Evolutionary conservation across 2,113 vertebrate genomes (phyloP).

Genomic region (Sterrhoptilus dennistouni): DNA sequence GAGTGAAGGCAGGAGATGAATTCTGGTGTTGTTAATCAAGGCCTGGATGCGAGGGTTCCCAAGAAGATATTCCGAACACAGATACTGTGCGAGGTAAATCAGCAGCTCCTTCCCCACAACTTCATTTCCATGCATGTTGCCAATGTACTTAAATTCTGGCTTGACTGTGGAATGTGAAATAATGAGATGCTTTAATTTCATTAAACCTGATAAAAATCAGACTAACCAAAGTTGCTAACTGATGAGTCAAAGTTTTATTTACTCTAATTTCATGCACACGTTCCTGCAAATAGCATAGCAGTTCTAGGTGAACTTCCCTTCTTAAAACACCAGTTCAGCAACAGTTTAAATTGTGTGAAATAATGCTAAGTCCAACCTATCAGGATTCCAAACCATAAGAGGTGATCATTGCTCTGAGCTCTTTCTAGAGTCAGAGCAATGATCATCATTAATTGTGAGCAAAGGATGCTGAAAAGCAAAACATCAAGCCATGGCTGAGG

Average conservation of each 20-base stretch:
- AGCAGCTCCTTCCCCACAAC: conserved; percentile 91
- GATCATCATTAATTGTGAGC: not conserved
- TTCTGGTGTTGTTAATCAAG: conserved; percentile 90
- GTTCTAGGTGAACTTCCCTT: not conserved
- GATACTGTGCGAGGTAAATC: conserved; percentile 89
- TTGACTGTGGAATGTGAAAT: conserved; percentile 80
- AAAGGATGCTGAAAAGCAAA: not conserved
- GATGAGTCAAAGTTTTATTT: conserved; percentile 24
- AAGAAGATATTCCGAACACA: conserved; percentile 90
- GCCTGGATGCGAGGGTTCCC: conserved; percentile 87
- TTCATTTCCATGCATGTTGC: conserved; percentile 98
- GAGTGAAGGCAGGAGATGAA: conserved; percentile 95
- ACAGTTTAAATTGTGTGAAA: not conserved
- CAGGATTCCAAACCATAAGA: not conserved
- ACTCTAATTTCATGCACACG: not conserved
- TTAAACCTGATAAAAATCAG: not conserved
- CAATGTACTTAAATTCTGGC: conserved; percentile 93
- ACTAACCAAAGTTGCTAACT: not conserved
- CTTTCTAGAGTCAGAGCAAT: not conserved
- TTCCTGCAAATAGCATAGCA: not conserved
- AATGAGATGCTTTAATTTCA: conserved; percentile 8
- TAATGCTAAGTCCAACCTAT: not conserved
- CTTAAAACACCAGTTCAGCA: not conserved
- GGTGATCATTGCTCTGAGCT: not conserved
- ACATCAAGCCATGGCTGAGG: not conserved